A percentile compares a stretch with the other conserved stretches of the same genome.
Evolutionary conservation across 2,797 vertebrate species (phyloP).

Genomic region (Acrocephalus scirpaceus): DNA sequence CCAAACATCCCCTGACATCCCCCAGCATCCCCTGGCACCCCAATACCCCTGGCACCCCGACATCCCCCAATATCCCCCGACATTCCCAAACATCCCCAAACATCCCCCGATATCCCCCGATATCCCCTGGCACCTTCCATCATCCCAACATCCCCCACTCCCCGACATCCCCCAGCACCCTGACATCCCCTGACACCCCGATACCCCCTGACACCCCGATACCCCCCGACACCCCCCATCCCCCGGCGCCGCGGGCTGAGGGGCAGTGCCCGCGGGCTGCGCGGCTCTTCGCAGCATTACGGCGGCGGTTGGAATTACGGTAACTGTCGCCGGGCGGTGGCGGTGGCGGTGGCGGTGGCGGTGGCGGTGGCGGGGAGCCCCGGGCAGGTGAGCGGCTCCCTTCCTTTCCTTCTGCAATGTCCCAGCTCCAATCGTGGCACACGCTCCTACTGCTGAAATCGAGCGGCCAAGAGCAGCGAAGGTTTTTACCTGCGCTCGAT

Average conservation of each 20-base stretch:
- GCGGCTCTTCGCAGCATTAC: neutral
- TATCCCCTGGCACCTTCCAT: no score
- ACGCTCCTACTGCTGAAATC: neutral
- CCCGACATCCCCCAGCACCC: no score
- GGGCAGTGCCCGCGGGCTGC: neutral
- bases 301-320: neutral
- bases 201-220: fast-evolving
- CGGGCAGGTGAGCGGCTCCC: neutral
- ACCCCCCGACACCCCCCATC: no score
- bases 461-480: neutral
- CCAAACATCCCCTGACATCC: neutral
- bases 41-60: no score
- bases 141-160: fast-evolving
- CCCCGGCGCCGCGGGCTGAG: no score
- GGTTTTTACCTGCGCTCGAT: no score
- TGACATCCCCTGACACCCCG: neutral
- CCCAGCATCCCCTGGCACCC: fast-evolving
- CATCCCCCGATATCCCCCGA: neutral
- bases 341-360: neutral
- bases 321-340: neutral
- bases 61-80: no score
- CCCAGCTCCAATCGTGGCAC: neutral
- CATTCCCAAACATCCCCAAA: no score
- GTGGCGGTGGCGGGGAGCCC: neutral
- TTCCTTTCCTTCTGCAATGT: neutral